A percentile compares a stretch with the other conserved stretches of the same genome.
These are phyloP conservation scores for Champsocephalus esox DNA, from an alignment of 2,797 vertebrate species.

Conservation along the genomic window DNA sequence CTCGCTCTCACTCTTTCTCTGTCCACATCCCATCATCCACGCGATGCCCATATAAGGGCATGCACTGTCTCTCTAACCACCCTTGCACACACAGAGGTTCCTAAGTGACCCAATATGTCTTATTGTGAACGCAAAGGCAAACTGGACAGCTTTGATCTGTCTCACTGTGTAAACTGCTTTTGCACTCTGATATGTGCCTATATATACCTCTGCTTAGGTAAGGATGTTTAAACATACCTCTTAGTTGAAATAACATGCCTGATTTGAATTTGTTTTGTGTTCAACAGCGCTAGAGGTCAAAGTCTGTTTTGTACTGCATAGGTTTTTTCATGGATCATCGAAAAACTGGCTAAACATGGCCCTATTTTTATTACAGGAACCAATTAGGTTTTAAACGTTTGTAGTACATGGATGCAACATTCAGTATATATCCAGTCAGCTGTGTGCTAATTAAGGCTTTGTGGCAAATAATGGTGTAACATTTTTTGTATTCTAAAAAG, in stretches of 20 bases:
- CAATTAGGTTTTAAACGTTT: no score
- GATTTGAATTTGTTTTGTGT: conserved; percentile 16
- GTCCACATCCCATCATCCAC: conserved; percentile 78
- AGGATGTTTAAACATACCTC: conserved; percentile 58
- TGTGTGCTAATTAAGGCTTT: no score
- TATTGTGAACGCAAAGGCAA: conserved; percentile 65
- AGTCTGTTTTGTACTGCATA: conserved; percentile 4
- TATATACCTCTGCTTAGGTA: conserved; percentile 49
- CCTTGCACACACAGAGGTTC: conserved; percentile 48
- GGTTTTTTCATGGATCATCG: neutral
- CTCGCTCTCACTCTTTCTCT: conserved; percentile 79
- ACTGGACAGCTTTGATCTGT: conserved; percentile 66
- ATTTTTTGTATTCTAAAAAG: no score
- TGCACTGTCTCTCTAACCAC: conserved; percentile 57
- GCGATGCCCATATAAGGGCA: conserved; percentile 83
- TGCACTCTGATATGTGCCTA: conserved; percentile 44
- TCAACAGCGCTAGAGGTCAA: conserved; percentile 22
- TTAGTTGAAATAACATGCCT: conserved; percentile 29
- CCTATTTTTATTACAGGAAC: no score
- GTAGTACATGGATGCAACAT: no score
- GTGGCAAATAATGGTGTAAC: no score
- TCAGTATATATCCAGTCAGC: no score
- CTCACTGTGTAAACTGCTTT: conserved; percentile 42
- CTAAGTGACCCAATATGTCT: conserved; percentile 65
- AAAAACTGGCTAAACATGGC: conserved; percentile 4